Conservation (phyloP, 1,140 invertebrate species). For the Aradophagus sp. region DNA sequence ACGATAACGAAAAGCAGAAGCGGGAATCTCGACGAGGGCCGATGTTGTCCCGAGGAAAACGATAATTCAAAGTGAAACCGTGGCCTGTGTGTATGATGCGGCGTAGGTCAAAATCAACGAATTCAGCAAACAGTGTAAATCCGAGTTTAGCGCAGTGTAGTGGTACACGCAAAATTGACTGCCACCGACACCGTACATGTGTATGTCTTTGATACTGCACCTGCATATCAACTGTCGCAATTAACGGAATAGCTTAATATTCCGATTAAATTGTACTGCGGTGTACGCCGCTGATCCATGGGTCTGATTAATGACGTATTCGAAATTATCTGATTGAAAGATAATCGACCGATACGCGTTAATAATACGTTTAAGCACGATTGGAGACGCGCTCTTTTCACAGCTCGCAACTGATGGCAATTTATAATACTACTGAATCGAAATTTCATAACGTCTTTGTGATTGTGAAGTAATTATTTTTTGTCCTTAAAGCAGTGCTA, state of each 20-base stretch:
- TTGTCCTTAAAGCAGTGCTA: too few relatives aligned
- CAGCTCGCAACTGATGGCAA: too few relatives aligned
- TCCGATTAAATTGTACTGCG: conserved; percentile 52
- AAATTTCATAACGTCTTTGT: too few relatives aligned
- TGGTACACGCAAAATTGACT: conserved; percentile 32
- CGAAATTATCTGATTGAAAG: conserved; percentile 54
- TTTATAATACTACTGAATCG: too few relatives aligned
- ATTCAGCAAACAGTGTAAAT: conserved; percentile 34
- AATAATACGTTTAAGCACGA: conserved; percentile 26
- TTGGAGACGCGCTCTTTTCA: conserved; percentile 1
- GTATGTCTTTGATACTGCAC: conserved; percentile 37
- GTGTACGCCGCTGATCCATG: conserved; percentile 39
- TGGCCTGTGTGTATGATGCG: conserved; percentile 2
- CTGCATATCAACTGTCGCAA: conserved; percentile 57
- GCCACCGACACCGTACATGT: conserved; percentile 16
- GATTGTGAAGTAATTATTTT: too few relatives aligned
- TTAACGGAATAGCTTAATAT: conserved; percentile 59
- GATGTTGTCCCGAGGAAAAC: too few relatives aligned
- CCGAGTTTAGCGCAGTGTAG: conserved; percentile 25
- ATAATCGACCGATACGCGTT: conserved; percentile 34
- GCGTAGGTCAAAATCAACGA: conserved; percentile 16
- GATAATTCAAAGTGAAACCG: too few relatives aligned
- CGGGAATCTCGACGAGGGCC: too few relatives aligned
- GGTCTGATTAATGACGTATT: conserved; percentile 49
- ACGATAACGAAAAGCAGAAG: too few relatives aligned